Percentiles rank a stretch among this genome's conserved stretches.
Conservation (phyloP, 2,888 invertebrate species). For the Pseudoips prasinana region DNA sequence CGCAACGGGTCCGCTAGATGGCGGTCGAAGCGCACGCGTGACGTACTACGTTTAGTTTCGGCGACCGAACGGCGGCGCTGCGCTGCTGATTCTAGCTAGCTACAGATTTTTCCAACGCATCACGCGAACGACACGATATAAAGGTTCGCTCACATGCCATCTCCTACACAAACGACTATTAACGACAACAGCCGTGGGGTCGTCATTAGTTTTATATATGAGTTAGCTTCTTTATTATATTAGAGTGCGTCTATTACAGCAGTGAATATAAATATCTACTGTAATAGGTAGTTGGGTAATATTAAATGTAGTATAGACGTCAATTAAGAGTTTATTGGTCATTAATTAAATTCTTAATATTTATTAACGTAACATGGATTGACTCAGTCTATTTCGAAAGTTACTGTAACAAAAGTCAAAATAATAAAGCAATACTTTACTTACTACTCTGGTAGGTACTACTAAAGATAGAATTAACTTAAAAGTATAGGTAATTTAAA, state of each 20-base stretch:
- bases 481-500: no score
- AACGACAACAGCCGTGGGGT: slow-evolving; percentile 24
- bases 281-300: no score
- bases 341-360: no score
- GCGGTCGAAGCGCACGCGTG: slow-evolving; percentile 57
- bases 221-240: slow-evolving; percentile 29
- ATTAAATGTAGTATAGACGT: no score
- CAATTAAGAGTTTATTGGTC: no score
- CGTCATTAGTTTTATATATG: slow-evolving; percentile 32
- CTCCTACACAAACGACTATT: slow-evolving; percentile 31
- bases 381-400: no score
- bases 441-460: no score
- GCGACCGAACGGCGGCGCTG: slow-evolving; percentile 76
- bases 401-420: no score
- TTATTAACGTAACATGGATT: no score
- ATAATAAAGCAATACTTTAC: no score
- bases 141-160: slow-evolving; percentile 56
- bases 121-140: slow-evolving; percentile 60
- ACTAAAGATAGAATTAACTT: no score
- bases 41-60: slow-evolving; percentile 67
- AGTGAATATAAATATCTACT: no score
- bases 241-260: slow-evolving; percentile 19
- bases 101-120: slow-evolving; percentile 78
- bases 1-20: slow-evolving; percentile 58
- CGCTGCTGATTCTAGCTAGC: slow-evolving; percentile 76